phyloP scores from a whole-genome alignment of 2,888 invertebrate genomes.

The Augiades crinisus region DNA sequence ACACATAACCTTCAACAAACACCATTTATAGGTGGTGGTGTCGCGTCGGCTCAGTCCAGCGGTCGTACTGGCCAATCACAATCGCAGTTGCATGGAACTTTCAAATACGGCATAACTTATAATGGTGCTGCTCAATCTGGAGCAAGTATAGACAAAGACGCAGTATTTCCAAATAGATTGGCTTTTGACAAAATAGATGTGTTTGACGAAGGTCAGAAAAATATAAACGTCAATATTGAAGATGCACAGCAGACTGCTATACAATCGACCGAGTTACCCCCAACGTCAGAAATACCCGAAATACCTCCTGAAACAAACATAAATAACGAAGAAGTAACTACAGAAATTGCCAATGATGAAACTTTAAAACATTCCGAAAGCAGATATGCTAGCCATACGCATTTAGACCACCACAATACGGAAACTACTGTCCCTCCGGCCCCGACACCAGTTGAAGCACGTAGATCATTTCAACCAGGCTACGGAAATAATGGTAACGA shows the following conservation, averaged over 20 bases:
- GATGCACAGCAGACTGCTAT: not conserved
- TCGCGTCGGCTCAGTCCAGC: slow-evolving; percentile 90
- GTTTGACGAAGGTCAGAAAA: slow-evolving; percentile 64
- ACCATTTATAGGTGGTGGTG: slow-evolving; percentile 88
- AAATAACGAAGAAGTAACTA: slow-evolving; percentile 25
- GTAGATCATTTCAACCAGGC: slow-evolving; percentile 58
- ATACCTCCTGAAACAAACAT: slow-evolving; percentile 24
- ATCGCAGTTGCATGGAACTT: slow-evolving; percentile 91
- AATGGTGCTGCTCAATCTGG: slow-evolving; percentile 92
- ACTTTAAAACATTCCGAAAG: slow-evolving; percentile 46
- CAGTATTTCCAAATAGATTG: slow-evolving; percentile 64
- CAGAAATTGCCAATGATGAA: slow-evolving; percentile 39
- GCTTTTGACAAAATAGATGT: slow-evolving; percentile 71
- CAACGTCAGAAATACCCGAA: slow-evolving; percentile 13
- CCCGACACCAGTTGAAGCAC: slow-evolving; percentile 49
- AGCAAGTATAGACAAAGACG: slow-evolving; percentile 84
- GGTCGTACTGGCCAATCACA: slow-evolving; percentile 89
- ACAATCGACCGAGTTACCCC: not conserved
- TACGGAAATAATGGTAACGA: slow-evolving; percentile 50
- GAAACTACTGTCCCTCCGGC: slow-evolving; percentile 39
- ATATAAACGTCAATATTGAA: slow-evolving; percentile 54
- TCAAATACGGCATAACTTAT: slow-evolving; percentile 88
- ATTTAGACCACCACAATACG: slow-evolving; percentile 63
- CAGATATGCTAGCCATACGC: slow-evolving; percentile 49
- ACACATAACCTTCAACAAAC: slow-evolving; percentile 66